Conservation (phyloP, 2,797 vertebrate species). For the Gymnopithys bicolor region DNA sequence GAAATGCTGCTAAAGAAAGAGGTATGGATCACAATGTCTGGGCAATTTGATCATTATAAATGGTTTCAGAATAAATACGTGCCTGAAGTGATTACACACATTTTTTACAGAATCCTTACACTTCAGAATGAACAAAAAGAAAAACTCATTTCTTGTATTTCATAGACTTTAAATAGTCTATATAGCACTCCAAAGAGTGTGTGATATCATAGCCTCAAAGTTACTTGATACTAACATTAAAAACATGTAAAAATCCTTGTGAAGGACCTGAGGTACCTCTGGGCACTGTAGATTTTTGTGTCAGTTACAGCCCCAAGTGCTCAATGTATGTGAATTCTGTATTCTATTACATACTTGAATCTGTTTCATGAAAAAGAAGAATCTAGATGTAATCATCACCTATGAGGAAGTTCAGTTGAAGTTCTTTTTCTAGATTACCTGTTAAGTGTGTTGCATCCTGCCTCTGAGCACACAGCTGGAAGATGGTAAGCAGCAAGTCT, state of each 20-base stretch:
- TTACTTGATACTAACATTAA: not conserved
- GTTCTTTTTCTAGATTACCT: constrained; percentile 75
- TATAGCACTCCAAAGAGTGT: not conserved
- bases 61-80: not conserved
- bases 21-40: not conserved
- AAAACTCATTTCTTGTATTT: not conserved
- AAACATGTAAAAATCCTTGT: not conserved
- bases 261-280: not conserved
- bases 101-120: not conserved
- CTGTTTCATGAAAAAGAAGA: not conserved
- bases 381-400: not conserved
- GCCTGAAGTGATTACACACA: not conserved
- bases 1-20: not conserved
- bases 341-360: not conserved
- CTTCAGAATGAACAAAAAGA: not conserved
- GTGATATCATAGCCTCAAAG: not conserved
- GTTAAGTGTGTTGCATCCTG: constrained; percentile 84
- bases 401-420: not conserved
- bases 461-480: constrained; percentile 91
- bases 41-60: not conserved
- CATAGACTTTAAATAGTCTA: not conserved
- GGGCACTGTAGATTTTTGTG: not conserved
- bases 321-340: not conserved
- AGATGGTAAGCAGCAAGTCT: constrained; percentile 91
- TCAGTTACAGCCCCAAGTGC: not conserved